Evolutionary conservation across 2,113 vertebrate genomes (phyloP).

Genomic region (Notothenia coriiceps): DNA sequence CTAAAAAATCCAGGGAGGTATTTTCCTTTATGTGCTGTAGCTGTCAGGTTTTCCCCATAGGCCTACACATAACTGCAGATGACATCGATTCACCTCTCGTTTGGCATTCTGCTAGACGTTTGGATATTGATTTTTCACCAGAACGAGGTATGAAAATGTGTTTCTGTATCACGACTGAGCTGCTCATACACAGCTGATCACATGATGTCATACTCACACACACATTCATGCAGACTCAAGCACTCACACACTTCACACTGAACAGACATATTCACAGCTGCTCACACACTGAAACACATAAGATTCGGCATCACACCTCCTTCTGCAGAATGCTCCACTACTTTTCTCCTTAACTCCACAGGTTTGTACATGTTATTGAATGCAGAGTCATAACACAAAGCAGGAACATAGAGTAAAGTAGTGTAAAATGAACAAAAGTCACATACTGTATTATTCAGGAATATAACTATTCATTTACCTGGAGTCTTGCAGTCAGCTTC

Average conservation of each 20-base stretch:
- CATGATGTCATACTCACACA: not conserved
- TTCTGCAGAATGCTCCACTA: not conserved
- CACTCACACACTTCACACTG: not conserved
- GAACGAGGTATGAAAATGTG: slow-evolving; percentile 73
- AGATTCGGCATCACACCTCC: slow-evolving; percentile 31
- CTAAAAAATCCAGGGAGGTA: slow-evolving; percentile 50
- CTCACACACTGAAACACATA: not conserved
- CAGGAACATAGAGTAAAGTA: not conserved
- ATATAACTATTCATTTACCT: not conserved
- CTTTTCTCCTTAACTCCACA: not conserved
- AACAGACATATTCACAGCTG: not conserved
- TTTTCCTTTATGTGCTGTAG: slow-evolving; percentile 64
- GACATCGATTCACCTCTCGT: slow-evolving; percentile 81
- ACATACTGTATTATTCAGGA: not conserved
- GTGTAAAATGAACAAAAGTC: not conserved
- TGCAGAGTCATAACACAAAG: not conserved
- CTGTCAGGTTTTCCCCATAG: slow-evolving; percentile 65
- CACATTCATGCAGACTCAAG: slow-evolving; percentile 12
- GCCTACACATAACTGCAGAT: slow-evolving; percentile 66
- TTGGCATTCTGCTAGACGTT: slow-evolving; percentile 73
- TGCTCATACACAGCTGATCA: slow-evolving; percentile 16
- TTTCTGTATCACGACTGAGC: slow-evolving; percentile 58
- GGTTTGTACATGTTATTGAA: slow-evolving; percentile 5
- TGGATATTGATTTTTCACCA: slow-evolving; percentile 75
- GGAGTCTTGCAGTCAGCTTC: not conserved